phyloP scores from a whole-genome alignment of 2,113 vertebrate species.

The Ascaphus truei region DNA sequence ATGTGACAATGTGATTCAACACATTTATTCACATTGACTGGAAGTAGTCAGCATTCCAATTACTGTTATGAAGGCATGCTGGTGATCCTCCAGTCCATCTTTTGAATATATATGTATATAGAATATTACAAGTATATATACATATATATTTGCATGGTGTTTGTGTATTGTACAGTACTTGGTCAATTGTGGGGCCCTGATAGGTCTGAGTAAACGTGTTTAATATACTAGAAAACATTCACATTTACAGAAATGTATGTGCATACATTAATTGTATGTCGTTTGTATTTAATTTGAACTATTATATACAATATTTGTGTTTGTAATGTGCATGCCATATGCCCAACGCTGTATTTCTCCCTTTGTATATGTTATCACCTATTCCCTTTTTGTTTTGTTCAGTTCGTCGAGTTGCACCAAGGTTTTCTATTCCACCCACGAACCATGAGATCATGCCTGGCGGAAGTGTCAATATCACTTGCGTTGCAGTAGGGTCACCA shows the following conservation, averaged over 20 bases:
- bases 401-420: constrained; percentile 94
- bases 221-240: constrained; percentile 46
- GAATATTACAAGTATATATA: constrained; percentile 53
- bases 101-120: constrained; percentile 57
- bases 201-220: constrained; percentile 63
- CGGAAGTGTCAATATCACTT: constrained; percentile 97
- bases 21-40: constrained; percentile 82
- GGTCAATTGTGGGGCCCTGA: constrained; percentile 57
- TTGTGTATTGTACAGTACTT: constrained; percentile 69
- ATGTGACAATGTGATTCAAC: constrained; percentile 79
- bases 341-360: constrained; percentile 17
- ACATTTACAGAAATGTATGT: constrained; percentile 41
- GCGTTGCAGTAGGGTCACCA: constrained; percentile 95
- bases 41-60: constrained; percentile 71
- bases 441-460: constrained; percentile 99
- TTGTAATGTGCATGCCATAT: constrained; percentile 61
- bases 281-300: constrained; percentile 26
- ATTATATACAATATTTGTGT: constrained; percentile 53
- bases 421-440: constrained; percentile 97
- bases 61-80: constrained; percentile 75
- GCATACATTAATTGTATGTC: constrained; percentile 56
- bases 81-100: constrained; percentile 66
- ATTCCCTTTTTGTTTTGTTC: constrained; percentile 66
- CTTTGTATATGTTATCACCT: constrained; percentile 60
- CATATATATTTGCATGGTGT: constrained; percentile 74